Evolutionary conservation across 2,113 vertebrate genomes (phyloP), one percentile per base, ranked within the genome.

Genomic region (Otocyon megalotis): DNA sequence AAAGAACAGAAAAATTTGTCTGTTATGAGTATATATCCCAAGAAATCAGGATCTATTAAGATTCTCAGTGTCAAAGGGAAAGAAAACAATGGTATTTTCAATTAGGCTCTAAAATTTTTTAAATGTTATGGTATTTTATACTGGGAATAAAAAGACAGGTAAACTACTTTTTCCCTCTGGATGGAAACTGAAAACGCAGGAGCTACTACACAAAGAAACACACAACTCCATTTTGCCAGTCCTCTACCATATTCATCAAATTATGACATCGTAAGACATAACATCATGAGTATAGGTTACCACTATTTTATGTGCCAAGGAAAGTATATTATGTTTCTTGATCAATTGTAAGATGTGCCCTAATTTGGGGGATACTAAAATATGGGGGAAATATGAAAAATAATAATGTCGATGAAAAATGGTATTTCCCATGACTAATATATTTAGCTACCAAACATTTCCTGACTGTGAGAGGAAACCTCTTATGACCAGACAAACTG

Each of bases 381-480:
- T 71, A 35, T 48, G 24, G 24, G 30, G 32, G 30, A 71, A 62
- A 80, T 37, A 35, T 20, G 13, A 74, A 74, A 94, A 91, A 84
- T 43, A 50, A 56, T 94, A 84, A 87, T 26, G 3, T 17, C 96
- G 69, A 60, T 35, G 30, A 93, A 96, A 97, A 95, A 53, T 2
- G 4, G 5, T n/a, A 65, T 93, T 87, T 93, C 69, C 53, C 48
- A 74, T 74, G 28, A 76, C 37, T 53, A 84, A 96, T 80, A 83
- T 79, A 94, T 30, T 84, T 80, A 84, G 28, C 19, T 69, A 92
- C 30, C 28, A 50, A 90, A 84, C 4, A 60, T 93, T 93, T 93
- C 37, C 56, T 87, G 30, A 87, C 76, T 58, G 37, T 93, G 43
- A 94, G 60, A 88, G 19, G 22, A 96, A 94, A 58, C 2, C 5